phyloP scores from a whole-genome alignment of 2,888 invertebrate genomes.

The Coecobrya sp. region DNA sequence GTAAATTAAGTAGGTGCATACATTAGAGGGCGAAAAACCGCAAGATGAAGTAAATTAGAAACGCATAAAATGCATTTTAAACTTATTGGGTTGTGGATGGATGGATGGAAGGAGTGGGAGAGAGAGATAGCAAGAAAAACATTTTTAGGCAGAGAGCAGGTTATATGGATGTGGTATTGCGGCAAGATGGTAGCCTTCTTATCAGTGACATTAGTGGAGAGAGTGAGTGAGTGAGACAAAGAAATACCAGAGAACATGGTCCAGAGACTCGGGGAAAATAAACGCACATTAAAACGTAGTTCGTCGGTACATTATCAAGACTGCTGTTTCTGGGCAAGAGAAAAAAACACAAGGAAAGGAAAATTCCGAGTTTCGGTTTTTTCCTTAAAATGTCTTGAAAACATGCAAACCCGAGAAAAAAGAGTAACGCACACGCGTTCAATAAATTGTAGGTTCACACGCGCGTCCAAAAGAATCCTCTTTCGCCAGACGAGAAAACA shows the following conservation, averaged over 20 bases:
- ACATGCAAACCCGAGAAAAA: neutral
- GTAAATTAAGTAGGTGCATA: neutral
- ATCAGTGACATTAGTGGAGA: conserved; percentile 73
- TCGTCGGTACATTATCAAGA: neutral
- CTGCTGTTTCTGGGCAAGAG: neutral
- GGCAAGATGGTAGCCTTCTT: conserved; percentile 29
- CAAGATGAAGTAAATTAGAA: conserved; percentile 55
- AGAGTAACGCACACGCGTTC: conserved; percentile 18
- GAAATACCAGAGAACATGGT: conserved; percentile 8
- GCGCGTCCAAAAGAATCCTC: neutral
- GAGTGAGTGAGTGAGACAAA: conserved; percentile 15
- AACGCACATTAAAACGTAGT: neutral
- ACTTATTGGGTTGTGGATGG: conserved; percentile 56
- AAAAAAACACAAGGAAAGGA: conserved; percentile 13
- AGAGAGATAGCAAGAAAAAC: conserved; percentile 32
- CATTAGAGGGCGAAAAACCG: neutral
- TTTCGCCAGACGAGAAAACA: conserved; percentile 9
- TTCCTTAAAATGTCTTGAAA: conserved; percentile 22
- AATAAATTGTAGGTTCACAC: conserved; percentile 19
- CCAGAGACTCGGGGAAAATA: conserved; percentile 10
- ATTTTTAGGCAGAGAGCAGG: conserved; percentile 10
- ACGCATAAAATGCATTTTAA: conserved; percentile 37
- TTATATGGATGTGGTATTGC: neutral
- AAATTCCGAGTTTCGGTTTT: neutral
- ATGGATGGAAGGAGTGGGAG: conserved; percentile 33